A percentile compares a stretch with the other conserved stretches of the same genome.
These are phyloP conservation scores for Macrosoma leucophasiata DNA, from an alignment of 2,888 invertebrate species.

Conservation along the genomic window DNA sequence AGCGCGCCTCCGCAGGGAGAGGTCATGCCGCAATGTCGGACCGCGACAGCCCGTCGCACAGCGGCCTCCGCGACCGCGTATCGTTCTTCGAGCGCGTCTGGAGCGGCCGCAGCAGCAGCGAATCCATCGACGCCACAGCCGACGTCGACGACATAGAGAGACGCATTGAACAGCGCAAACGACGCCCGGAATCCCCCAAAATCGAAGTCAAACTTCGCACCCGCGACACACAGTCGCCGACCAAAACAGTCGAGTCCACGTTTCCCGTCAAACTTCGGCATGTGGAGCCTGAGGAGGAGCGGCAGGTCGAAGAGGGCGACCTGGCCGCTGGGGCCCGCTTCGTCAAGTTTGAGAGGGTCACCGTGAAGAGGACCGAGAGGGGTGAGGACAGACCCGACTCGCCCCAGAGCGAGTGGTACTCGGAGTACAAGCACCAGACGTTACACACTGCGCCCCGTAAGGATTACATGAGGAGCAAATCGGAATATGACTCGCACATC, in stretches of 20 bases:
- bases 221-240: conserved; percentile 65
- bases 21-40: conserved; percentile 72
- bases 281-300: conserved; percentile 52
- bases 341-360: conserved; percentile 83
- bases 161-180: conserved; percentile 73
- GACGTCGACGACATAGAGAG: conserved; percentile 78
- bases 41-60: conserved; percentile 70
- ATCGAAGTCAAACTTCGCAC: conserved; percentile 79
- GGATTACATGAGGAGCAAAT: conserved; percentile 85
- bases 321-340: conserved; percentile 77
- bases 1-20: conserved; percentile 63
- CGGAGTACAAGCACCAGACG: conserved; percentile 66
- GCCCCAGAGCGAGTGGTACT: conserved; percentile 66
- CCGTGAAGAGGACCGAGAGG: conserved; percentile 76
- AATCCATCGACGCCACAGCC: conserved; percentile 59
- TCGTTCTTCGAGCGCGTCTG: conserved; percentile 88
- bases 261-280: conserved; percentile 69
- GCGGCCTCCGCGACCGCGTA: conserved; percentile 82
- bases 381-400: conserved; percentile 59
- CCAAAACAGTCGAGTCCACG: conserved; percentile 51
- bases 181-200: conserved; percentile 72
- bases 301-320: conserved; percentile 79
- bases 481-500: conserved; percentile 91
- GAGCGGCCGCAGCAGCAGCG: conserved; percentile 70
- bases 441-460: conserved; percentile 80